Evolutionary conservation across 2,113 vertebrate species (phyloP), one percentile per base, ranked within the genome.

Genomic region (Brachypteracias leptosomus): DNA sequence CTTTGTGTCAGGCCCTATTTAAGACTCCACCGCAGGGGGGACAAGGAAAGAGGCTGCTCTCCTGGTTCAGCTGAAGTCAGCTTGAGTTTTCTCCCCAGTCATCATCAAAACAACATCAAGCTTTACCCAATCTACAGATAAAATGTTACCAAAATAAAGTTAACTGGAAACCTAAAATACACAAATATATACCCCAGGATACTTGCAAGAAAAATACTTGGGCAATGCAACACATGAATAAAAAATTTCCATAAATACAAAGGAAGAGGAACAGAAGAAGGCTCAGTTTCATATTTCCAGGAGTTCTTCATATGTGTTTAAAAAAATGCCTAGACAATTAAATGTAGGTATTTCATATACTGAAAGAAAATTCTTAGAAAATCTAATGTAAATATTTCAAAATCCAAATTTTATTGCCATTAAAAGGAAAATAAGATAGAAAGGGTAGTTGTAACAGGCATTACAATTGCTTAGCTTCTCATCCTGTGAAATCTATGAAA

Each of bases 21-120:
- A 61, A 79, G 36, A 46, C 46, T 49, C 21, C 11, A 51, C 26
- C 0, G 0, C 7, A 46, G 17, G 16, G 73, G 4, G 54, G 49
- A 62, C 31, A 68, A 40, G 36, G 54, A 33, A 87, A 79, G 18
- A 21, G 6, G 13, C 6, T 73, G 26, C 26, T 52, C 10, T 82
- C 70, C 52, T 36, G 51, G 35, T 33, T 68, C 66, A n/a, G 11
- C 16, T 68, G 40, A 77, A 72, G 42, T 57, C 47, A 72, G 35
- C 18, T 49, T 7, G 14, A 72, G 24, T 61, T 31, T 79, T 58
- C 46, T 58, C 17, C 44, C 46, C 1, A 0, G 13, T 77, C n/a
- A n/a, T n/a, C n/a, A n/a, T n/a, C 28, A 71, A 33, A 91, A 24
- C 21, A 62, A 44, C 14, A 65, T 1, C 6, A 47, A 78, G 71